These are phyloP conservation scores for Mungos mungo DNA, from an alignment of 2,113 vertebrate species.

Conservation along the genomic window DNA sequence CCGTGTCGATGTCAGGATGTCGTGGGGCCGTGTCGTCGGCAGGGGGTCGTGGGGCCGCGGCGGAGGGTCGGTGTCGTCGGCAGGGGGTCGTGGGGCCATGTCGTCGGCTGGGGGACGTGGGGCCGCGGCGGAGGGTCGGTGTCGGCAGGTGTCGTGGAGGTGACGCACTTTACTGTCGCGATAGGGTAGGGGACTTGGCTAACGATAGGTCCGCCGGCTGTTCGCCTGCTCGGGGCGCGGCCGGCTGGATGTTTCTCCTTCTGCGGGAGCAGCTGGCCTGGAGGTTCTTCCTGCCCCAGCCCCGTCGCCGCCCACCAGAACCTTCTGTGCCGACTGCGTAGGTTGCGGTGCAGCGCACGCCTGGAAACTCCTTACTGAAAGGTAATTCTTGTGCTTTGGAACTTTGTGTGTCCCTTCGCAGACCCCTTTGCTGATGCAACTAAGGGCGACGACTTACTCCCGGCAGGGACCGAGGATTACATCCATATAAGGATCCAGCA, in stretches of 20 bases:
- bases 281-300: background rate
- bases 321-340: background rate
- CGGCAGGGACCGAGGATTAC: constrained; percentile 93
- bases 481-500: constrained; percentile 96
- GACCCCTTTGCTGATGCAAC: constrained; percentile 97
- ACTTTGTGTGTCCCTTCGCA: constrained; percentile 56
- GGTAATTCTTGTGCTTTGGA: background rate
- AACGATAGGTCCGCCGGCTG: no score
- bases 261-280: background rate
- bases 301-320: background rate
- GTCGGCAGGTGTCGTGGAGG: no score
- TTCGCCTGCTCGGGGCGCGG: no score
- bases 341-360: rapidly evolving
- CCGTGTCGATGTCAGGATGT: no score
- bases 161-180: no score
- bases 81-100: no score
- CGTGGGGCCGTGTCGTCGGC: no score
- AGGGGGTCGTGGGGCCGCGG: no score
- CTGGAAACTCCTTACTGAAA: background rate
- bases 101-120: no score
- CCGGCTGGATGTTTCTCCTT: background rate
- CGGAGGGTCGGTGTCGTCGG: no score
- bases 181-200: no score
- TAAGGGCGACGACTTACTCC: constrained; percentile 94
- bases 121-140: no score